Conservation (phyloP, 2,888 invertebrate genomes). For the Gandaritis pyraliata region DNA sequence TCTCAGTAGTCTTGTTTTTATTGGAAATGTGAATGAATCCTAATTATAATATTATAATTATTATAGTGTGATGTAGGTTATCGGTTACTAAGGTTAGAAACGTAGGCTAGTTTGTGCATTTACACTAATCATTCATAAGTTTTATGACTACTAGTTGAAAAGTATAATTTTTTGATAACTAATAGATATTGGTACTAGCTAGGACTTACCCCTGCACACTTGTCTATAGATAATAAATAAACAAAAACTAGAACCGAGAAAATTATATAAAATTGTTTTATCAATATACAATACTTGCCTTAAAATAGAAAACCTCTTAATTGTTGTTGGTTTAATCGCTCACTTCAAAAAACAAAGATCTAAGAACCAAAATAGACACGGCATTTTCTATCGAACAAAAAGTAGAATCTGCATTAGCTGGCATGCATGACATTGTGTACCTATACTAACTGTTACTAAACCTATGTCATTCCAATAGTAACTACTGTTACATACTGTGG, state of each 20-base stretch:
- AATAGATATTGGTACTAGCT: no score
- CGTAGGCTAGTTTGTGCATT: slow-evolving; percentile 18
- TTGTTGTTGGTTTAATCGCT: no score
- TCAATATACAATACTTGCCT: no score
- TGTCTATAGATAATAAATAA: no score
- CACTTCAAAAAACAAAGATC: slow-evolving; percentile 14
- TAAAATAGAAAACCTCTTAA: no score
- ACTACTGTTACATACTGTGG: slow-evolving; percentile 14
- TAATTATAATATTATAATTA: slow-evolving; percentile 34
- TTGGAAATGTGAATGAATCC: slow-evolving; percentile 32
- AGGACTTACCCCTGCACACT: no score
- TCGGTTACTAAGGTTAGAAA: slow-evolving; percentile 17
- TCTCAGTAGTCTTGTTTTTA: slow-evolving; percentile 18
- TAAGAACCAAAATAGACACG: slow-evolving; percentile 16
- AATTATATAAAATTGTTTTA: no score
- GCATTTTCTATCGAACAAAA: slow-evolving; percentile 27
- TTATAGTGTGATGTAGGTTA: slow-evolving; percentile 25
- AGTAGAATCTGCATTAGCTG: slow-evolving; percentile 51
- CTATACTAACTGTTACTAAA: background rate
- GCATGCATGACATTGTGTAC: slow-evolving; percentile 53
- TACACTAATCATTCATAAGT: slow-evolving; percentile 25
- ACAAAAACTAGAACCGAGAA: no score
- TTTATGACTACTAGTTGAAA: slow-evolving; percentile 5
- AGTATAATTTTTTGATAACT: no score
- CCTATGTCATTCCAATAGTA: slow-evolving; percentile 4